Conservation (phyloP, 2,888 invertebrate species). For the Octodonta nipae region DNA sequence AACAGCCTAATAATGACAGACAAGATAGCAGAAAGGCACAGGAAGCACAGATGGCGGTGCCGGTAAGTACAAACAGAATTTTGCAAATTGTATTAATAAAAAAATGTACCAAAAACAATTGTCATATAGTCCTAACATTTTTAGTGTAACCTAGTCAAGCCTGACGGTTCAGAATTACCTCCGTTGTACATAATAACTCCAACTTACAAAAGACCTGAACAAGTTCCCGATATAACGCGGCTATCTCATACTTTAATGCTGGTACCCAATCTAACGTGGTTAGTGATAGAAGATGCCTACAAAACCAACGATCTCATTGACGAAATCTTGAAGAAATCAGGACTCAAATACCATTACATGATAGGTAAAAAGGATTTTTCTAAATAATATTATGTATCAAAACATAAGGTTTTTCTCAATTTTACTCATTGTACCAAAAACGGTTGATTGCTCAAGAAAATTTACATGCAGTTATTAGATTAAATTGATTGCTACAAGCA, state of each 20-base stretch:
- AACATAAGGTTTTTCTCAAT: not conserved
- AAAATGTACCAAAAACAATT: too few relatives aligned
- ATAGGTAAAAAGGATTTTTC: conserved; percentile 37
- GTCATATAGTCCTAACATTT: too few relatives aligned
- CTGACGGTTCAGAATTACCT: conserved; percentile 26
- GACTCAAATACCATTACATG: conserved; percentile 52
- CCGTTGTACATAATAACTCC: conserved; percentile 59
- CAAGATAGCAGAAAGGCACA: conserved; percentile 10
- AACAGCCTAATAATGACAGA: conserved; percentile 14
- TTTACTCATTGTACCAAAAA: not conserved
- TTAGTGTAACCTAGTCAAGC: conserved; percentile 10
- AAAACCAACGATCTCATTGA: conserved; percentile 56
- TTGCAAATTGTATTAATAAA: too few relatives aligned
- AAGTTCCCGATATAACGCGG: conserved; percentile 71
- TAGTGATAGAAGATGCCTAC: conserved; percentile 77
- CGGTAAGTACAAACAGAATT: too few relatives aligned
- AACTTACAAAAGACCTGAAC: conserved; percentile 60
- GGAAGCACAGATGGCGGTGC: conserved; percentile 6
- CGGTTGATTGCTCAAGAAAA: not conserved
- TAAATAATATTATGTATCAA: conserved; percentile 1
- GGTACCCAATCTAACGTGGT: conserved; percentile 83
- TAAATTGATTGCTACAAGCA: too few relatives aligned
- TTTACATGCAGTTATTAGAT: too few relatives aligned
- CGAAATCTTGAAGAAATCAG: conserved; percentile 54
- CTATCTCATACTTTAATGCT: conserved; percentile 76